Base-by-base conservation (phyloP, 2,797 vertebrate species). In the Sparus aurata region DNA sequence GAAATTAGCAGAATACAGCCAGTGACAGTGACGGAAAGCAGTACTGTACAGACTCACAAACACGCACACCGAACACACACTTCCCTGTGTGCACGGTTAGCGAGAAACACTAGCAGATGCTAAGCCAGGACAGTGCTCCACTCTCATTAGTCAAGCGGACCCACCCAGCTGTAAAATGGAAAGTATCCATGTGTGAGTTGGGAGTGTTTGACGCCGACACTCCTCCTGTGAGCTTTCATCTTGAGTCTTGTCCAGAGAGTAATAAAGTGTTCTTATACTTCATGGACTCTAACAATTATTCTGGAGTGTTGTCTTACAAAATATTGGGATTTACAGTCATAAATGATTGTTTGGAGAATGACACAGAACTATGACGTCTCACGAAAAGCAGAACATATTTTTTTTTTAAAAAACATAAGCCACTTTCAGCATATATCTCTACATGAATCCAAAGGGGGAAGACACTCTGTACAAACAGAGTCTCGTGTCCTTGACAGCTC, bases 401-500 rank as follows among this genome's bases (percentile, higher is more conserved):
- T 25, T 4, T 34, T 34, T 34, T 25, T 4, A 30, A 8, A 34
- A 69, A 65, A 80, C 68, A 27, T 12, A 72, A 54, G 62, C 57
- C 80, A 75, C 62, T 55, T 43, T 79, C 34, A 20, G n/a, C 46
- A 30, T 27, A 18, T 85, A 22, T 69, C 23, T 46, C 9, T 43
- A 34, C n/a, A 63, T 45, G 10, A 55, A 77, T 49, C 45, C 30
- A 47, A 66, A 78, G 57, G 30, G 25, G 57, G 60, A 41, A 69
- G 34, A 83, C 55, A 25, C 0, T 17, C 22, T 43, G 70, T 8
- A 22, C 52, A 73, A 61, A 63, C 62, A 75, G 80, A 90, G 65
- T 69, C 86, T 74, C 57, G 45, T 53, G 92, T 91, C 92, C 93
- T 90, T 85, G 85, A 93, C 89, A 92, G 89, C 50, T 85, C 77